phyloP scores from a whole-genome alignment of 2,797 vertebrate species.

The Tenualosa thibaudeaui region DNA sequence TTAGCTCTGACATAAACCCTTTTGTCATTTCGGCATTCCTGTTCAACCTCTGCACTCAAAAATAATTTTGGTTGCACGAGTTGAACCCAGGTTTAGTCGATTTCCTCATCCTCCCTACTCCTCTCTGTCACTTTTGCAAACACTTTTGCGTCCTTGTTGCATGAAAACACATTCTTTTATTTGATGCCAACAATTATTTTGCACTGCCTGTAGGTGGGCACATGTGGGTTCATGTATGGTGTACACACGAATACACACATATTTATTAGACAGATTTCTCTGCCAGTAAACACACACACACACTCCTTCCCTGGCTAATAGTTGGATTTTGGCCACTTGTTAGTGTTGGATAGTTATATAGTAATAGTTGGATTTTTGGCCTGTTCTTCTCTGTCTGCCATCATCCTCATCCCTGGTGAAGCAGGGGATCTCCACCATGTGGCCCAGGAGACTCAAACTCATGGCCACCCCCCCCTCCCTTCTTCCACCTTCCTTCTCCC shows the following conservation, averaged over 20 bases:
- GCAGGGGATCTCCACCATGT: neutral
- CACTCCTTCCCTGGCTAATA: neutral
- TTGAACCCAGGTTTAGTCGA: too few species aligned
- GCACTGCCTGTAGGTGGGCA: too few species aligned
- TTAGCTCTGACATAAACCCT: neutral
- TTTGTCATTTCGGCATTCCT: too few species aligned
- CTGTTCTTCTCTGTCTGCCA: neutral
- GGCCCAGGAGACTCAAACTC: neutral
- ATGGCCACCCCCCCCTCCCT: neutral
- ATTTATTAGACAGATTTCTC: neutral
- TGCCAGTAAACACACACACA: conserved; percentile 1
- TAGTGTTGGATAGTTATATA: too few species aligned
- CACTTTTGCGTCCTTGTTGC: neutral
- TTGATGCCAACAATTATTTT: neutral
- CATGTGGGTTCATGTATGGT: neutral
- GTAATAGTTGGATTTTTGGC: neutral
- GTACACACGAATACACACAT: too few species aligned
- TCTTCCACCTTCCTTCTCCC: neutral
- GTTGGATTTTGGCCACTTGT: neutral
- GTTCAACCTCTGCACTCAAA: neutral
- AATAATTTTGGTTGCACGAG: neutral
- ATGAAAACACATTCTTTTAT: neutral
- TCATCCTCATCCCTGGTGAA: neutral
- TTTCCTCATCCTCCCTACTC: too few species aligned
- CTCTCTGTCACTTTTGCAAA: neutral